phyloP scores from a whole-genome alignment of 2,888 invertebrate genomes.

The Liposcelis brunnea region DNA sequence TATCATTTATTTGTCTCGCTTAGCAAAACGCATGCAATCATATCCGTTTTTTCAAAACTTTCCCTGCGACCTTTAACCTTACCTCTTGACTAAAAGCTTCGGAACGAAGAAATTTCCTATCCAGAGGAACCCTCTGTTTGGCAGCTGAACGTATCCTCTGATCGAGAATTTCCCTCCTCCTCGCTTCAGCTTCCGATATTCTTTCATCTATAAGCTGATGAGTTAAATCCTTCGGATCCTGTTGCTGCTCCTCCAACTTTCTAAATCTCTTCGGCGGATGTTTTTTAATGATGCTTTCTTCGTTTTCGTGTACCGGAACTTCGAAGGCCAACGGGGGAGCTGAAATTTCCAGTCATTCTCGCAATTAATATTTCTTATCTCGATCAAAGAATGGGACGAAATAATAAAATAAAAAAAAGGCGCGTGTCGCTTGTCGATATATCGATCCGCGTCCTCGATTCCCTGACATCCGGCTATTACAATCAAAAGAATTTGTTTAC shows the following conservation, averaged over 20 bases:
- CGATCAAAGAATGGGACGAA: neutral
- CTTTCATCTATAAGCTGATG: slow-evolving; percentile 47
- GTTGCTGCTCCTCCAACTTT: slow-evolving; percentile 43
- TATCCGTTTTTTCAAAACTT: too few species aligned
- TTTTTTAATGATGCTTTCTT: slow-evolving; percentile 31
- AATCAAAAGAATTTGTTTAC: neutral
- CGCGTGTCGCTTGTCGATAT: neutral
- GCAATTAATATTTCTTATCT: slow-evolving; percentile 11
- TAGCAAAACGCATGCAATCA: too few species aligned
- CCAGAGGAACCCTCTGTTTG: slow-evolving; percentile 18
- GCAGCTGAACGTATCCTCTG: slow-evolving; percentile 22
- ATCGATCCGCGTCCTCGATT: slow-evolving; percentile 6
- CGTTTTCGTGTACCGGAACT: slow-evolving; percentile 35
- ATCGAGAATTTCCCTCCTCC: slow-evolving; percentile 34
- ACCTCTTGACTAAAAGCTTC: slow-evolving; percentile 11
- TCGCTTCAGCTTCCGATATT: slow-evolving; percentile 50
- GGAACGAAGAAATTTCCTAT: slow-evolving; percentile 12
- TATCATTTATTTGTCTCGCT: too few species aligned
- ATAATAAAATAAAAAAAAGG: slow-evolving; percentile 2
- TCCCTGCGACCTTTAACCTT: slow-evolving; percentile 12
- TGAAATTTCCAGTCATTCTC: slow-evolving; percentile 8
- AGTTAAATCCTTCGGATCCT: slow-evolving; percentile 33
- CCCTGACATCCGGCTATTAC: neutral
- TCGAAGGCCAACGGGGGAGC: slow-evolving; percentile 32
- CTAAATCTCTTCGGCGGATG: slow-evolving; percentile 52